Conservation (phyloP, 2,888 invertebrate species). For the Polietes domitor region DNA sequence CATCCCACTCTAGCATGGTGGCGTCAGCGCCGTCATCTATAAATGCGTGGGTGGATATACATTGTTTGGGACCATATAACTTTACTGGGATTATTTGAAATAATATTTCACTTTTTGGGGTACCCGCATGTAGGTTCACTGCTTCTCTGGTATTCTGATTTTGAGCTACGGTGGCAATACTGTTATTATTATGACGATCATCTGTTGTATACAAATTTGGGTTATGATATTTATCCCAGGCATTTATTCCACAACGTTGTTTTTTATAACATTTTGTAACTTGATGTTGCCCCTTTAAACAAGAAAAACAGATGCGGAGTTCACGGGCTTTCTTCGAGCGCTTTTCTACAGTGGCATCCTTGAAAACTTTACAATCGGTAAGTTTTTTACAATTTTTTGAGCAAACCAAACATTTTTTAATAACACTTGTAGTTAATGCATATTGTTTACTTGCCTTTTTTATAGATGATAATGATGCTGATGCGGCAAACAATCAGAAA, state of each 20-base stretch:
- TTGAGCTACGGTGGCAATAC: no score
- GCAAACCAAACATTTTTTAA: background rate
- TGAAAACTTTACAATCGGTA: slow-evolving; percentile 20
- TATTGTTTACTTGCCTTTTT: background rate
- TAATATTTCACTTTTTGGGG: no score
- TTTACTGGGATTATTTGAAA: no score
- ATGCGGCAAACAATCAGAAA: background rate
- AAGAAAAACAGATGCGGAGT: slow-evolving; percentile 39
- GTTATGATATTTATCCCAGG: background rate
- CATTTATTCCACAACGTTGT: slow-evolving; percentile 19
- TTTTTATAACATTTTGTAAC: slow-evolving; percentile 35
- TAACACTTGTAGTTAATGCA: background rate
- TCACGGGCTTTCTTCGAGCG: slow-evolving; percentile 43
- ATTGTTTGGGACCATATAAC: background rate
- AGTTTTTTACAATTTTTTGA: background rate
- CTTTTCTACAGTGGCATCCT: slow-evolving; percentile 14
- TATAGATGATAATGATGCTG: background rate
- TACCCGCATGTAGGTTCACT: no score
- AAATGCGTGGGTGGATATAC: background rate
- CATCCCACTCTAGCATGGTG: background rate
- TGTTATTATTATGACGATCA: no score
- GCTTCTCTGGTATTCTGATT: slow-evolving; percentile 21
- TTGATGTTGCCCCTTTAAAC: slow-evolving; percentile 45
- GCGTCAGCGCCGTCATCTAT: slow-evolving; percentile 21
- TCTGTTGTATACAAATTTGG: slow-evolving; percentile 9